Conservation (phyloP, 2,888 invertebrate species). For the Cephus pulcher region DNA sequence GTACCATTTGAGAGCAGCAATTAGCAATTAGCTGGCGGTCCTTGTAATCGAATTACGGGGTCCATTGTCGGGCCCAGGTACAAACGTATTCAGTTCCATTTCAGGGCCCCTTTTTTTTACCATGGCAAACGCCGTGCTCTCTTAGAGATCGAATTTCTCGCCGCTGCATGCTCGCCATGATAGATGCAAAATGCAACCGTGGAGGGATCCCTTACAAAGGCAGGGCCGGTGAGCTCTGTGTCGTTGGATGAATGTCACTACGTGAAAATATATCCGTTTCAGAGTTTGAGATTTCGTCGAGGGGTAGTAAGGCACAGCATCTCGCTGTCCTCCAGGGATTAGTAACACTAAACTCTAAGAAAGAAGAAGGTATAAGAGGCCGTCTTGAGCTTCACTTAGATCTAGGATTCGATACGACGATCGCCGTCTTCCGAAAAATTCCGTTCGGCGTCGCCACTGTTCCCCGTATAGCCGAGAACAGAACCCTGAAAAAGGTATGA, state of each 20-base stretch:
- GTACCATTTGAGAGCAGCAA: conserved; percentile 54
- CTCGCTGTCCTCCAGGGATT: conserved; percentile 38
- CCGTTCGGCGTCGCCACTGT: too few species aligned
- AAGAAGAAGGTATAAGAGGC: too few species aligned
- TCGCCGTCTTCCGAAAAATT: too few species aligned
- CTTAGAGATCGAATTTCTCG: conserved; percentile 59
- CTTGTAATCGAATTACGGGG: conserved; percentile 66
- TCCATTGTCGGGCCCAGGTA: conserved; percentile 64
- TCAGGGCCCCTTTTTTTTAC: conserved; percentile 35
- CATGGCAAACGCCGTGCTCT: conserved; percentile 21
- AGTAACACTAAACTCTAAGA: conserved; percentile 45
- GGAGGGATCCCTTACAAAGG: conserved; percentile 64
- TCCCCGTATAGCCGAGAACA: too few species aligned
- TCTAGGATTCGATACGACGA: too few species aligned
- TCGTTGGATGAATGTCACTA: conserved; percentile 53
- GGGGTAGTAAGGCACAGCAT: background rate
- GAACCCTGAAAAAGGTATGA: too few species aligned
- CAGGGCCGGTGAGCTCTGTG: conserved; percentile 35
- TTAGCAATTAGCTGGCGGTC: conserved; percentile 67
- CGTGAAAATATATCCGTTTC: conserved; percentile 66
- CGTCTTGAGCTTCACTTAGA: too few species aligned
- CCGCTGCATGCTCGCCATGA: conserved; percentile 43
- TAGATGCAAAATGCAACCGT: conserved; percentile 60
- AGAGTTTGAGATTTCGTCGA: conserved; percentile 37
- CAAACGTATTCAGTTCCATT: conserved; percentile 64